phyloP scores from a whole-genome alignment of 2,113 vertebrate genomes.

The Siphamia tubifer region DNA sequence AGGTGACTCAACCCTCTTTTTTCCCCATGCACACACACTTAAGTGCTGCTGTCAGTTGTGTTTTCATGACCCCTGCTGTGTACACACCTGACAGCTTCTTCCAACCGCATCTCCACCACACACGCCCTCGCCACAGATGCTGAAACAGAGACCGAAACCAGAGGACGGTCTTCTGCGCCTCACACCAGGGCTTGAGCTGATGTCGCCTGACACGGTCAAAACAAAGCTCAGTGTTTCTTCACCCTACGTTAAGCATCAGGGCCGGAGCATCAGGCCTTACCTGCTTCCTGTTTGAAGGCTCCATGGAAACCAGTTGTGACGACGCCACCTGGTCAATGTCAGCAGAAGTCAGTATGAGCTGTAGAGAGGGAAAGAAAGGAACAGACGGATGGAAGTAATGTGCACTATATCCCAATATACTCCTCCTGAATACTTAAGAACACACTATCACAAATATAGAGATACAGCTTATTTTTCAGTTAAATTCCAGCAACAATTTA shows the following conservation, averaged over 20 bases:
- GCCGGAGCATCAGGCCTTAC: slow-evolving; percentile 62
- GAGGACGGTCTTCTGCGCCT: slow-evolving; percentile 4
- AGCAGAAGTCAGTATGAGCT: slow-evolving; percentile 62
- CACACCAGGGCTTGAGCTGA: slow-evolving; percentile 69
- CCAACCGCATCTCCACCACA: slow-evolving; percentile 10
- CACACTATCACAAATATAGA: slow-evolving; percentile 7
- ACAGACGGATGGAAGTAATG: background rate
- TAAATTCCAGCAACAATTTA: too few species aligned
- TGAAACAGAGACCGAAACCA: slow-evolving; percentile 46
- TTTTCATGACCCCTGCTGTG: slow-evolving; percentile 19
- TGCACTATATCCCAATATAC: background rate
- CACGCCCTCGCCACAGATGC: slow-evolving; percentile 21
- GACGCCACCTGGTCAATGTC: slow-evolving; percentile 78
- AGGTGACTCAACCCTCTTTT: slow-evolving; percentile 47
- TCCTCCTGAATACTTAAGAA: background rate
- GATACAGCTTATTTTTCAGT: too few species aligned
- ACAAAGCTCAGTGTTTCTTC: slow-evolving; percentile 58
- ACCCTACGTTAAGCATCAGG: slow-evolving; percentile 61
- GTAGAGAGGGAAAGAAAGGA: background rate
- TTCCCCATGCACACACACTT: slow-evolving; percentile 15
- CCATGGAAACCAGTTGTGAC: slow-evolving; percentile 68
- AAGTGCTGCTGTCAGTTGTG: slow-evolving; percentile 50
- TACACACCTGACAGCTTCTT: slow-evolving; percentile 60
- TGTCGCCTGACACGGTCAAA: slow-evolving; percentile 73
- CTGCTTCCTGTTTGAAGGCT: slow-evolving; percentile 63